These are phyloP conservation scores for Noturus placidus DNA, from an alignment of 2,113 vertebrate species.

Conservation along the genomic window DNA sequence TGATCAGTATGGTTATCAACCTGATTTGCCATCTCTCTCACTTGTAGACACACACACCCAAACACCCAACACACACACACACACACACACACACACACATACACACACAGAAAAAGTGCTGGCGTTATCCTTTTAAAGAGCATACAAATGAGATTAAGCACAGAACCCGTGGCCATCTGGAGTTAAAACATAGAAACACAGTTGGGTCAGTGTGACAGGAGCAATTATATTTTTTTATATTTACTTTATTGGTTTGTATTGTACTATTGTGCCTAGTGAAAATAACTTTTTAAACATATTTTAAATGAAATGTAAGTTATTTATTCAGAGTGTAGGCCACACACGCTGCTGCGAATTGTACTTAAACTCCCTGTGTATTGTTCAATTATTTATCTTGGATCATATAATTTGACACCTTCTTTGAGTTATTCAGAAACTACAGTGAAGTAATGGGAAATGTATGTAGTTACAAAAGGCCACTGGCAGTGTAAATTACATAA, in stretches of 20 bases:
- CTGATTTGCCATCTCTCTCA: background rate
- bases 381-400: background rate
- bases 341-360: background rate
- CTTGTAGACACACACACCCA: slow-evolving; percentile 48
- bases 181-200: slow-evolving; percentile 19
- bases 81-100: slow-evolving; percentile 54
- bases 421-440: background rate
- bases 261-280: background rate
- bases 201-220: background rate
- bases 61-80: slow-evolving; percentile 49
- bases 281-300: background rate
- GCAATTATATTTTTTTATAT: background rate
- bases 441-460: background rate
- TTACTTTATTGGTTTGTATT: background rate
- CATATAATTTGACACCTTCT: background rate
- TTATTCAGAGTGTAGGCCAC: background rate
- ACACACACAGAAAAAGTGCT: slow-evolving; percentile 12
- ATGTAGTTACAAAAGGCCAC: background rate
- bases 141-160: slow-evolving; percentile 27
- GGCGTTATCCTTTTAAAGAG: slow-evolving; percentile 26
- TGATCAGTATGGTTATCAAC: background rate
- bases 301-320: background rate
- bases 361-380: background rate
- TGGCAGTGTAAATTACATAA: background rate
- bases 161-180: slow-evolving; percentile 1